Evolutionary conservation across 1,140 invertebrate species (phyloP), one percentile per base, ranked within the genome.

Genomic region (Drosophila willistoni): DNA sequence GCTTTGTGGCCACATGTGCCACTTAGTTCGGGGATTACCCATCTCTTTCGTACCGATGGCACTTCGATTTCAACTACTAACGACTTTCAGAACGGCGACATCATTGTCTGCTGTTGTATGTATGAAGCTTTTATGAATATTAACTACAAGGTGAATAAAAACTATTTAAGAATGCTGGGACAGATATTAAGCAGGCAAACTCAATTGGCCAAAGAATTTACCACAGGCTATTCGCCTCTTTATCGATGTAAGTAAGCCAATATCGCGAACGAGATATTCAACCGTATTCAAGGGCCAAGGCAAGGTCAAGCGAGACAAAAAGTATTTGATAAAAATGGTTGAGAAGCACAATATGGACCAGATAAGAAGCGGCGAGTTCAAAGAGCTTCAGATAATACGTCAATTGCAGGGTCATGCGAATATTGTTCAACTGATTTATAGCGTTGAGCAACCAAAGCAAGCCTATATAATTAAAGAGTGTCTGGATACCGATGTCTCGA

Each of bases 41-140:
- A 7, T 1, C 41, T 79, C 0, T 77, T 22, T 19, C 66, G 74
- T 5, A 64, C 66, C 9, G 56, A 73, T 57, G 77, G 77, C 6
- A 61, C 17, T 2, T 36, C 9, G 0, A 60, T 76, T 9, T 1
- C 7, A 0, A 34, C 6, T 1, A 0, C 73, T 10, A 42, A 77
- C 13, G 51, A 59, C 10, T 65, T 73, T 3, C 9, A 17, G 3
- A 66, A 65, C 0, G 73, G 66, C 10, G 70, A 73, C 25, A 62
- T 73, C 10, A 25, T 77, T 12, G 29, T 73, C 9, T 67, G 70
- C 44, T 73, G 70, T n/a, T 79, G 77, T 17, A 42, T 36, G 7
- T 67, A 73, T 6, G 64, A 77, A 12, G 1, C 33, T 1, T 79
- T 69, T n/a, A 0, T 59, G 0, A 12, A 47, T 3, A 14, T 68